These are phyloP conservation scores for Latrodectus geometricus DNA, from an alignment of 1,140 invertebrate species.

Conservation along the genomic window DNA sequence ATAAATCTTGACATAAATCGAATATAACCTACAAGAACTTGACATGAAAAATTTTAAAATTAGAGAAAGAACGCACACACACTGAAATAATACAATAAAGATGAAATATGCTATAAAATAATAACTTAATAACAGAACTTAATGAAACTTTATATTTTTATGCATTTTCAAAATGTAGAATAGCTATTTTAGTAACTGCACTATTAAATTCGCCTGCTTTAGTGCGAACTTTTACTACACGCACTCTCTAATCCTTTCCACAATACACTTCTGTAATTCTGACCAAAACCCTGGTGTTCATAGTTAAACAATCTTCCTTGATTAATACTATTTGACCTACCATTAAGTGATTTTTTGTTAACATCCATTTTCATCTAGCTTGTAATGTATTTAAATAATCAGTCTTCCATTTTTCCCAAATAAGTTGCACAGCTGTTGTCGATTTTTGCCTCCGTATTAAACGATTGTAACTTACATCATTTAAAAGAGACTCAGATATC, in stretches of 20 bases:
- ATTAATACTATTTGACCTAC: background rate
- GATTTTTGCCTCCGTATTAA: background rate
- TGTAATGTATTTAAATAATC: slow-evolving; percentile 29
- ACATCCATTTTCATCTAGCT: background rate
- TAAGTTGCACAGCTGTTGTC: background rate
- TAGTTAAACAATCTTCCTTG: background rate
- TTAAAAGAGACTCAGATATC: background rate
- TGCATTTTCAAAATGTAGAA: background rate
- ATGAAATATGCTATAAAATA: too few relatives aligned
- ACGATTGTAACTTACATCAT: background rate
- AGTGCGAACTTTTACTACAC: background rate
- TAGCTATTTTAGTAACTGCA: background rate
- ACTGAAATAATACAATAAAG: too few relatives aligned
- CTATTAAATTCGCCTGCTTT: background rate
- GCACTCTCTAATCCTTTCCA: background rate
- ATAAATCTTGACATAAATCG: too few relatives aligned
- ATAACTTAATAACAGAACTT: too few relatives aligned
- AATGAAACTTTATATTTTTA: too few relatives aligned
- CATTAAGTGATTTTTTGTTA: background rate
- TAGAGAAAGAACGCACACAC: too few relatives aligned
- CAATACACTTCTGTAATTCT: background rate
- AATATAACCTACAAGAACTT: too few relatives aligned
- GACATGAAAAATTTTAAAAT: too few relatives aligned
- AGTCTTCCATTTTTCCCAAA: slow-evolving; percentile 2
- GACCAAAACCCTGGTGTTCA: background rate